Conservation (phyloP, 2,797 vertebrate genomes). For the Pteronotus mesoamericanus region DNA sequence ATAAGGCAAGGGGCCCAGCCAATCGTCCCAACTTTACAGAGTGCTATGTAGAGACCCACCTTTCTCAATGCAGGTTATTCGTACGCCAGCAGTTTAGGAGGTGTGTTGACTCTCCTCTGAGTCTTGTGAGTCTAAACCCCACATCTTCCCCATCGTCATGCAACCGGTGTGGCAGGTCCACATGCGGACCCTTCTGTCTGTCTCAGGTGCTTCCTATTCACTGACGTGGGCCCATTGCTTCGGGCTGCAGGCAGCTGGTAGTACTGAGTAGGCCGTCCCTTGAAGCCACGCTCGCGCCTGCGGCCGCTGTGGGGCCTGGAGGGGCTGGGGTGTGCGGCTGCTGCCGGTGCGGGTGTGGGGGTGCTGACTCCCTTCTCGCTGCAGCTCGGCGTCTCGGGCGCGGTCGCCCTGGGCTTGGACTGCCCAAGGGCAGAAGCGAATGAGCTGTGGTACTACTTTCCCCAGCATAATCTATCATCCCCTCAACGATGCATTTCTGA, state of each 20-base stretch:
- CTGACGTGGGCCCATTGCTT: background rate
- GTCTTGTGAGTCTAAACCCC: no score
- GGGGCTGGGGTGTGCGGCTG: background rate
- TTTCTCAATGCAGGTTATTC: background rate
- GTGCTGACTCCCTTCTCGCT: background rate
- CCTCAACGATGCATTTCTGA: constrained; percentile 86
- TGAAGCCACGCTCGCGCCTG: background rate
- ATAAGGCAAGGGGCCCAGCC: background rate
- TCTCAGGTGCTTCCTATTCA: background rate
- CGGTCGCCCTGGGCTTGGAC: constrained; percentile 67
- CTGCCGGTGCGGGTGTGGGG: background rate
- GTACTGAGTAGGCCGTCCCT: background rate
- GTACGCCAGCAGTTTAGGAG: background rate
- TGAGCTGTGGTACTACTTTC: constrained; percentile 85
- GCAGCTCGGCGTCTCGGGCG: constrained; percentile 49
- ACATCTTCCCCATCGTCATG: background rate
- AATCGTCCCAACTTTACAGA: background rate
- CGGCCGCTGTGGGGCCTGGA: background rate
- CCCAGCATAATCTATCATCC: constrained; percentile 88
- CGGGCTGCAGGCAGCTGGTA: background rate
- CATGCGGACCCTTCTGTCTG: background rate
- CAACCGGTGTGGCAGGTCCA: background rate
- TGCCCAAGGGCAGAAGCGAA: constrained; percentile 79
- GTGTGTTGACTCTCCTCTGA: background rate
- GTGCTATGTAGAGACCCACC: no score